Conservation (phyloP, 64 coral and sea anemone genomes). For the Cladopsammia gracilis region DNA sequence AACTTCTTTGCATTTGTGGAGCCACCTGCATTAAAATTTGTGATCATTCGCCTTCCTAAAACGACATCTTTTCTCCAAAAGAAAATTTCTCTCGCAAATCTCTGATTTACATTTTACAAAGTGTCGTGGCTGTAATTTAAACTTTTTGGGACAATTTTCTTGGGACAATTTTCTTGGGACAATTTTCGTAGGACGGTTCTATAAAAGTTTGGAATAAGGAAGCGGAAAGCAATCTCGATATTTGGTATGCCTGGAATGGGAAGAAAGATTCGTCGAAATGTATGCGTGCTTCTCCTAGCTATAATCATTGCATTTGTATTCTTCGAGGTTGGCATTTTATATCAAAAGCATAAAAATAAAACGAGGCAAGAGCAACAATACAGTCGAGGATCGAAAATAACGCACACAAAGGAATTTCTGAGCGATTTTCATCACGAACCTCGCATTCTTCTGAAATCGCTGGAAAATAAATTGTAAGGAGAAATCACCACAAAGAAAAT, state of each 20-base stretch:
- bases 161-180: not conserved
- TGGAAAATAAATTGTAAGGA: not conserved
- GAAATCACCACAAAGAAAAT: not conserved
- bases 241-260: not conserved
- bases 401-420: not conserved
- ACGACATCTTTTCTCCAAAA: too few species aligned
- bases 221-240: not conserved
- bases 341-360: not conserved
- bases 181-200: not conserved
- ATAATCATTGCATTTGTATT: not conserved
- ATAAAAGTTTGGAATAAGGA: not conserved
- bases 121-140: too few species aligned
- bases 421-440: not conserved
- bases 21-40: too few species aligned
- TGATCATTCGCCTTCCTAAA: too few species aligned
- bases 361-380: not conserved
- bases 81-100: too few species aligned
- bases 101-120: too few species aligned
- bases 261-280: not conserved
- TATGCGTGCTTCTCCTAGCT: not conserved
- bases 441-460: not conserved
- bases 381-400: not conserved
- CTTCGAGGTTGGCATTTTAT: slow-evolving; percentile 9
- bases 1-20: too few species aligned
- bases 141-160: too few species aligned